These are phyloP conservation scores for Azorinus chamasolen DNA, from an alignment of 2,888 invertebrate genomes.

Conservation along the genomic window DNA sequence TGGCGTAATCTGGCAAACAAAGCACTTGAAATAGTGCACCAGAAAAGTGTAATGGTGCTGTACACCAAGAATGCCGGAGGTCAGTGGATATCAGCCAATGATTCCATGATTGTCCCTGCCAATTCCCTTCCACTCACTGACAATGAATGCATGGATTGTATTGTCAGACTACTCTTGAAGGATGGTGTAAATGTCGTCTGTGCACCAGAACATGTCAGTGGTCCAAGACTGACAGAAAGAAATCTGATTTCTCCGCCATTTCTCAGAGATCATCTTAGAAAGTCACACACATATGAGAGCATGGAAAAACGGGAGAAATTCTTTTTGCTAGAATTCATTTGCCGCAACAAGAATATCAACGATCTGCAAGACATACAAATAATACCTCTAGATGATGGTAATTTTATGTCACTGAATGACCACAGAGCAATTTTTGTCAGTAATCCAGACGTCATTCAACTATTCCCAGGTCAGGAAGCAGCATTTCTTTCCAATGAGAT, in stretches of 20 bases:
- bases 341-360: not conserved
- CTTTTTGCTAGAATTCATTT: slow-evolving; percentile 24
- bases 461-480: slow-evolving; percentile 46
- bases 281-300: not conserved
- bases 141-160: too few species aligned
- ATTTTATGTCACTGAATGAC: slow-evolving; percentile 23
- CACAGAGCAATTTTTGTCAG: slow-evolving; percentile 15
- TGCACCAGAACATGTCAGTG: slow-evolving; percentile 2
- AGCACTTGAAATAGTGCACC: slow-evolving; percentile 8
- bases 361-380: slow-evolving; percentile 30
- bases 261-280: not conserved
- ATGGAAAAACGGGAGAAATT: slow-evolving; percentile 7
- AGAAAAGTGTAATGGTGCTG: slow-evolving; percentile 6
- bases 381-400: slow-evolving; percentile 37
- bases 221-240: not conserved
- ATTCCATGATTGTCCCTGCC: slow-evolving; percentile 28
- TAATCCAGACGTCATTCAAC: slow-evolving; percentile 2
- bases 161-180: not conserved
- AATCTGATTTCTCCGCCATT: not conserved
- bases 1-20: slow-evolving; percentile 23
- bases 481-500: slow-evolving; percentile 14
- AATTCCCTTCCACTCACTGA: not conserved
- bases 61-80: slow-evolving; percentile 45
- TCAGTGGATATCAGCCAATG: slow-evolving; percentile 36
- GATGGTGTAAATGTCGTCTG: slow-evolving; percentile 1